These are phyloP conservation scores for Apolygus lucorum DNA, from an alignment of 1,140 invertebrate species.

Conservation along the genomic window DNA sequence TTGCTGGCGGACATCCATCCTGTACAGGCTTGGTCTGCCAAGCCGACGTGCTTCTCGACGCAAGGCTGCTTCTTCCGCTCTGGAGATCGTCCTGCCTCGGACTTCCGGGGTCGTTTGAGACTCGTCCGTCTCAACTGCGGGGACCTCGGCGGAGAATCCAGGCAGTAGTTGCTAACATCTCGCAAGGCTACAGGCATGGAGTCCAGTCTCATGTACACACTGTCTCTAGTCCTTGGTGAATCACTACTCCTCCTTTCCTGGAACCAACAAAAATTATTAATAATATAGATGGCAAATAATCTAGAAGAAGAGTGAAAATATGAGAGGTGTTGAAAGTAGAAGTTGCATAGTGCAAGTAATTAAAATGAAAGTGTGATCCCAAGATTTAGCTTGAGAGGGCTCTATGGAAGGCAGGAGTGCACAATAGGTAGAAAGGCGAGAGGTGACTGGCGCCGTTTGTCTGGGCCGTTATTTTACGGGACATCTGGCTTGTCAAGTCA, in stretches of 20 bases:
- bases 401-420: too few relatives aligned
- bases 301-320: too few relatives aligned
- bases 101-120: not conserved
- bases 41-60: conserved; percentile 11
- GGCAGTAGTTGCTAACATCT: conserved; percentile 34
- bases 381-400: too few relatives aligned
- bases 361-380: too few relatives aligned
- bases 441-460: too few relatives aligned
- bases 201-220: conserved; percentile 35
- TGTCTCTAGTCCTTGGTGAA: conserved; percentile 22
- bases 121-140: not conserved
- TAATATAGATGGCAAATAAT: too few relatives aligned
- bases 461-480: too few relatives aligned
- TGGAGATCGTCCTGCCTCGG: conserved; percentile 6
- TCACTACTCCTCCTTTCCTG: conserved; percentile 3
- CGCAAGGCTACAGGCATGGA: conserved; percentile 33
- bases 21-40: not conserved
- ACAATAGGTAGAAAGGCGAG: too few relatives aligned
- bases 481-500: too few relatives aligned
- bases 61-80: conserved; percentile 32
- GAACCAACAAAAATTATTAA: not conserved
- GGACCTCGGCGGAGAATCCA: conserved; percentile 17
- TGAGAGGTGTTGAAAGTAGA: too few relatives aligned
- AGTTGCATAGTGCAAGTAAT: too few relatives aligned
- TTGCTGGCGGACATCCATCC: conserved; percentile 19